Conservation (phyloP, 1,140 invertebrate genomes). For the Lutraria rhynchaena region DNA sequence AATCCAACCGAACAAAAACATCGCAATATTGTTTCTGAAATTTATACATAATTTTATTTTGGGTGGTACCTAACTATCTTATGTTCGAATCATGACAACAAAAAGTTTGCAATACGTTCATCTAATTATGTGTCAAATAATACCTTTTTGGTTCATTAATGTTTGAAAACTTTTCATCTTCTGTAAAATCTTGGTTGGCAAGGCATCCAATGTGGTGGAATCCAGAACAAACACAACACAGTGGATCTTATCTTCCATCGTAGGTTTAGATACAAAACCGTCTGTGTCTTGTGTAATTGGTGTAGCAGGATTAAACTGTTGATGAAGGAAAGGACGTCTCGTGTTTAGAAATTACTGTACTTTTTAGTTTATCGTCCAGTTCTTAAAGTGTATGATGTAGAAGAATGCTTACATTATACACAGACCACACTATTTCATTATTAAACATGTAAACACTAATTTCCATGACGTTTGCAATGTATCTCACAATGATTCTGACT, state of each 20-base stretch:
- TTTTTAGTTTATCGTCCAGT: too few species aligned
- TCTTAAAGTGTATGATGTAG: too few species aligned
- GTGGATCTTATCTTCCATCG: conserved; percentile 27
- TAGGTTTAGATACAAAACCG: conserved; percentile 9
- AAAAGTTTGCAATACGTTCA: background rate
- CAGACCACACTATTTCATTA: too few species aligned
- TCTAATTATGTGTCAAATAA: background rate
- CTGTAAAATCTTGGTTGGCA: background rate
- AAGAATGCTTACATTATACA: too few species aligned
- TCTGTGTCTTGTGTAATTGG: conserved; percentile 5
- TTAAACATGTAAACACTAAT: too few species aligned
- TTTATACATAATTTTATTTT: too few species aligned
- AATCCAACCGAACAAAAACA: too few species aligned
- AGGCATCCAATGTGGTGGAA: conserved; percentile 7
- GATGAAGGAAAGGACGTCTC: too few species aligned
- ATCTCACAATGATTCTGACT: too few species aligned
- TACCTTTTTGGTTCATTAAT: conserved; percentile 30
- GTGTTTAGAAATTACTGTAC: too few species aligned
- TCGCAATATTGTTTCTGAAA: too few species aligned
- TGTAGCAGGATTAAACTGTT: conserved; percentile 21
- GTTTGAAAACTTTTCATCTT: conserved; percentile 29
- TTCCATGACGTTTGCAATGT: too few species aligned
- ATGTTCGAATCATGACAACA: background rate
- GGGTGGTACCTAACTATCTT: background rate
- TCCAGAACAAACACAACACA: conserved; percentile 49